Conservation (phyloP, 30 jellyfish, hydroid and myxozoan genomes). For the Aurelia sp. region DNA sequence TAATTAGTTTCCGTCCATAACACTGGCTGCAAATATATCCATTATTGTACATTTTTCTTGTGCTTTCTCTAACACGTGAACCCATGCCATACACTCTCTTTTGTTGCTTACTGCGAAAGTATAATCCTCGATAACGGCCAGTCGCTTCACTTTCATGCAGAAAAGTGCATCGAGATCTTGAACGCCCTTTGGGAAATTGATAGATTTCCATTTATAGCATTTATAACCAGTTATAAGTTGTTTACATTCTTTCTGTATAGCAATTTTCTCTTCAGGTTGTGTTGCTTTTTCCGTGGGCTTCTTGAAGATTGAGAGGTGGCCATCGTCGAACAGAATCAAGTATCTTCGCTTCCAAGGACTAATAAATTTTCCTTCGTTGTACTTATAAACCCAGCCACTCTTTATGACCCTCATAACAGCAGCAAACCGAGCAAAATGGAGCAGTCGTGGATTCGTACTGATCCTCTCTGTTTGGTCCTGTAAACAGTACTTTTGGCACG, state of each 20-base stretch:
- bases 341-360: constrained; percentile 25
- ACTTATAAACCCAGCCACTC: constrained; percentile 37
- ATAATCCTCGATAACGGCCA: background rate
- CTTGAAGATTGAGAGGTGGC: constrained; percentile 2
- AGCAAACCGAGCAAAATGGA: too few relatives aligned
- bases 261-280: background rate
- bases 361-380: background rate
- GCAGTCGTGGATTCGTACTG: too few relatives aligned
- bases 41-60: background rate
- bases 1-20: too few relatives aligned
- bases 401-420: constrained; percentile 9
- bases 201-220: constrained; percentile 46
- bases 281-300: background rate
- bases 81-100: constrained; percentile 31
- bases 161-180: constrained; percentile 28
- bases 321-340: constrained; percentile 19
- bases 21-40: constrained; percentile 13
- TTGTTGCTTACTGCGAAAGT: constrained; percentile 11
- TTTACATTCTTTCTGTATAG: constrained; percentile 14
- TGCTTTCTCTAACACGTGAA: background rate
- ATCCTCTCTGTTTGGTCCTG: too few relatives aligned
- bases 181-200: constrained; percentile 33
- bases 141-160: background rate
- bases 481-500: too few relatives aligned
- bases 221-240: constrained; percentile 9